phyloP scores from a whole-genome alignment of 2,113 vertebrate species.

The Syngnathus typhle region DNA sequence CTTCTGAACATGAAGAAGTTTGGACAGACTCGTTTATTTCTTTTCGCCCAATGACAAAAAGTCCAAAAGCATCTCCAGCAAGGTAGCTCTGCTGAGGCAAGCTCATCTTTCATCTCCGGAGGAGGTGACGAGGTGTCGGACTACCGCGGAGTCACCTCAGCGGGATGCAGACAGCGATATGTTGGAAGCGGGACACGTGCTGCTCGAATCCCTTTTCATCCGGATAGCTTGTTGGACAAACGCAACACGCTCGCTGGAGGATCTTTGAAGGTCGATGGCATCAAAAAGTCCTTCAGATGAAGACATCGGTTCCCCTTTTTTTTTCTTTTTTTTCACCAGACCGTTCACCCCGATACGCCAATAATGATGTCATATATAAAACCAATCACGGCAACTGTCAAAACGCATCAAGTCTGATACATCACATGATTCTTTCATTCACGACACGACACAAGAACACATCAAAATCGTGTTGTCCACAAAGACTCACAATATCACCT shows the following conservation, averaged over 20 bases:
- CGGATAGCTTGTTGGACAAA: not conserved
- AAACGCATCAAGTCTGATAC: not conserved
- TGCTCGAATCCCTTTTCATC: not conserved
- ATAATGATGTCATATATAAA: not conserved
- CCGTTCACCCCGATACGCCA: not conserved
- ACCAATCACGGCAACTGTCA: too few species aligned
- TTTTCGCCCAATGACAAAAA: not conserved
- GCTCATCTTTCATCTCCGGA: not conserved
- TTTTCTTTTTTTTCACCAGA: not conserved
- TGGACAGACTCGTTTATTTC: not conserved
- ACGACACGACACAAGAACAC: not conserved
- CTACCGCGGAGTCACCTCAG: not conserved
- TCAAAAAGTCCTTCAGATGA: not conserved
- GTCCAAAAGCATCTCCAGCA: not conserved
- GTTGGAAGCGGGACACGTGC: not conserved
- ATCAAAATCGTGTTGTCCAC: not conserved
- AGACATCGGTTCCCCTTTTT: not conserved
- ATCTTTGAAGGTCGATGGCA: not conserved
- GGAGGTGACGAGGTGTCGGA: not conserved
- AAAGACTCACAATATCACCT: not conserved
- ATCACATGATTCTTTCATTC: not conserved
- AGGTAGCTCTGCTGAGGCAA: not conserved
- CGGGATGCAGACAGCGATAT: not conserved
- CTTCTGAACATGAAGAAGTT: not conserved
- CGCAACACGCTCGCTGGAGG: not conserved